A percentile compares a stretch with the other conserved stretches of the same genome.
phyloP scores from a whole-genome alignment of 2,888 invertebrate genomes.

The Prenolepis imparis region DNA sequence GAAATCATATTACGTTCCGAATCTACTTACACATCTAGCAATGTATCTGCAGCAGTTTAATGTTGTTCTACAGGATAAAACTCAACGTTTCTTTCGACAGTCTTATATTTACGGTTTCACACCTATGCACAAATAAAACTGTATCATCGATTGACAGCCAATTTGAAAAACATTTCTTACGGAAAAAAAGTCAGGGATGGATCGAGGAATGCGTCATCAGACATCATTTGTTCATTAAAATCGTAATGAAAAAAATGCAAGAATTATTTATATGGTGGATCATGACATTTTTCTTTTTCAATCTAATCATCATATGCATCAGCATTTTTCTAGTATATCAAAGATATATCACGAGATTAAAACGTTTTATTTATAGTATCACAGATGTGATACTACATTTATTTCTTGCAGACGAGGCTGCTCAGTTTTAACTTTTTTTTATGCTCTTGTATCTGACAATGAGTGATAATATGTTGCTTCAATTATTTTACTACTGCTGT shows the following conservation, averaged over 20 bases:
- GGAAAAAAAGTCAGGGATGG: not conserved
- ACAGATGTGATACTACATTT: not conserved
- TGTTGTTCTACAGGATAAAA: conserved; percentile 21
- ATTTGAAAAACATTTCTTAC: not conserved
- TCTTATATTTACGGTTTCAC: conserved; percentile 63
- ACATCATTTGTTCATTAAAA: conserved; percentile 57
- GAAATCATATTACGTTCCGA: conserved; percentile 34
- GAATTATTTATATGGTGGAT: conserved; percentile 63
- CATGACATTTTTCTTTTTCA: conserved; percentile 66
- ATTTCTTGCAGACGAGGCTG: conserved; percentile 47
- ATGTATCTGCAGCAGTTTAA: conserved; percentile 46
- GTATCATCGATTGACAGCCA: conserved; percentile 49
- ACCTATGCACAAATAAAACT: conserved; percentile 68
- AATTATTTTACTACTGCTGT: conserved; percentile 77
- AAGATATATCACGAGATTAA: conserved; percentile 38
- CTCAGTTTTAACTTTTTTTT: conserved; percentile 63
- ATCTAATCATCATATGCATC: conserved; percentile 69
- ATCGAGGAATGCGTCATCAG: conserved; percentile 35
- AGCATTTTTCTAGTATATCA: conserved; percentile 70
- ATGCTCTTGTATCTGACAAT: conserved; percentile 59
- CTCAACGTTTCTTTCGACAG: conserved; percentile 66
- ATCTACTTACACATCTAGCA: conserved; percentile 25
- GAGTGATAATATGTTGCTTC: conserved; percentile 73
- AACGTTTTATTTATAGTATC: not conserved
- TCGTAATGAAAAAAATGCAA: conserved; percentile 58